phyloP scores from a whole-genome alignment of 1,140 invertebrate genomes.

The Aleiodes sp. region DNA sequence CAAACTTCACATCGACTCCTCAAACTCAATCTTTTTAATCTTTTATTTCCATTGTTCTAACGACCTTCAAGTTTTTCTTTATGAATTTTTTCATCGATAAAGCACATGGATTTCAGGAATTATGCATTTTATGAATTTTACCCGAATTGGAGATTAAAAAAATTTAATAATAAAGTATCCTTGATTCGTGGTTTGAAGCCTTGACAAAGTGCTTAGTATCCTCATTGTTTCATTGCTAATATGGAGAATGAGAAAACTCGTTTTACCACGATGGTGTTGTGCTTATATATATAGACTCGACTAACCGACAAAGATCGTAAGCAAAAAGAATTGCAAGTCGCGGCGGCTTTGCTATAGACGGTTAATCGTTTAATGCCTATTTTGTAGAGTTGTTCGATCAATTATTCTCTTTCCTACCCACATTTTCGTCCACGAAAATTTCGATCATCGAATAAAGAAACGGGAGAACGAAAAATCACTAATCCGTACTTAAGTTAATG shows the following conservation, averaged over 20 bases:
- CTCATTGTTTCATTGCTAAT: constrained; percentile 20
- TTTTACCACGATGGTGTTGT: neutral
- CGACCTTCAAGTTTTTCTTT: neutral
- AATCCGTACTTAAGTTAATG: too few species aligned
- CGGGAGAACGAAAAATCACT: too few species aligned
- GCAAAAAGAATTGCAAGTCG: neutral
- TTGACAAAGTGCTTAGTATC: neutral
- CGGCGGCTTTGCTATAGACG: neutral
- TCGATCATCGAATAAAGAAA: too few species aligned
- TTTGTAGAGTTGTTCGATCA: neutral
- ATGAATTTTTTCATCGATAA: neutral
- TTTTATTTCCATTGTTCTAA: neutral
- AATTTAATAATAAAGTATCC: neutral
- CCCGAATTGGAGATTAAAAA: too few species aligned
- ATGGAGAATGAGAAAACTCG: constrained; percentile 10
- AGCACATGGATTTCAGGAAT: too few species aligned
- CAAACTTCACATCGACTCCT: neutral
- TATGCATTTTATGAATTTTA: too few species aligned
- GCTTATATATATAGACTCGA: constrained; percentile 1
- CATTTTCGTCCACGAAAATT: neutral
- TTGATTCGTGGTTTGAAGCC: neutral
- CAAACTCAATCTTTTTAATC: neutral
- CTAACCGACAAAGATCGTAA: constrained; percentile 6
- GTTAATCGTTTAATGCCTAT: constrained; percentile 1
- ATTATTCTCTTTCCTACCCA: too few species aligned